phyloP scores from a whole-genome alignment of 2,888 invertebrate genomes.

The Mythimna impura region DNA sequence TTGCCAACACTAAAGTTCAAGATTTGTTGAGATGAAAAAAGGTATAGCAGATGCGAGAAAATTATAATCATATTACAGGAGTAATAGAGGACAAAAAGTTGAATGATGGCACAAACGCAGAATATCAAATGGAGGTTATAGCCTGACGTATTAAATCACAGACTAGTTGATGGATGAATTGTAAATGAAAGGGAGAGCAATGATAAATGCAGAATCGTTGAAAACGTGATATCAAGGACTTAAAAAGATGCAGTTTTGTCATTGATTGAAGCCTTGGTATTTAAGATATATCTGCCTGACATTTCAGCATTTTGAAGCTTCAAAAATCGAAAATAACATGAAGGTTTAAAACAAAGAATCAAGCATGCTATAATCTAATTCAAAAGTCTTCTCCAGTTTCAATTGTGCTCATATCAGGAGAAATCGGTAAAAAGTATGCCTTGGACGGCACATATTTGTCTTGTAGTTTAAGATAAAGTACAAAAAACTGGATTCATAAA shows the following conservation, averaged over 20 bases:
- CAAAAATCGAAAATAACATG: background rate
- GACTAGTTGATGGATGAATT: conserved; percentile 74
- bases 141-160: conserved; percentile 74
- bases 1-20: conserved; percentile 61
- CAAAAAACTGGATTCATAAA: conserved; percentile 31
- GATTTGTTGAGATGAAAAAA: conserved; percentile 54
- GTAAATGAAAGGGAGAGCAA: conserved; percentile 72
- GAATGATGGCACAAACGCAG: conserved; percentile 79
- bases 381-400: background rate
- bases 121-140: conserved; percentile 78
- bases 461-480: conserved; percentile 36
- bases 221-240: conserved; percentile 23
- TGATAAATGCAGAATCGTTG: conserved; percentile 51
- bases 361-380: too few relatives aligned
- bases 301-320: conserved; percentile 1
- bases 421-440: background rate
- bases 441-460: conserved; percentile 11
- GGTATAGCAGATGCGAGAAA: conserved; percentile 74
- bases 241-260: conserved; percentile 7
- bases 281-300: background rate
- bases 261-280: conserved; percentile 9
- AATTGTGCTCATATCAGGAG: background rate
- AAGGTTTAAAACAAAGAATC: background rate
- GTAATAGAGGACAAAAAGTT: conserved; percentile 83
- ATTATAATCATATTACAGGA: conserved; percentile 86